Evolutionary conservation across 2,113 vertebrate species (phyloP).

Genomic region (Tupaia tana): DNA sequence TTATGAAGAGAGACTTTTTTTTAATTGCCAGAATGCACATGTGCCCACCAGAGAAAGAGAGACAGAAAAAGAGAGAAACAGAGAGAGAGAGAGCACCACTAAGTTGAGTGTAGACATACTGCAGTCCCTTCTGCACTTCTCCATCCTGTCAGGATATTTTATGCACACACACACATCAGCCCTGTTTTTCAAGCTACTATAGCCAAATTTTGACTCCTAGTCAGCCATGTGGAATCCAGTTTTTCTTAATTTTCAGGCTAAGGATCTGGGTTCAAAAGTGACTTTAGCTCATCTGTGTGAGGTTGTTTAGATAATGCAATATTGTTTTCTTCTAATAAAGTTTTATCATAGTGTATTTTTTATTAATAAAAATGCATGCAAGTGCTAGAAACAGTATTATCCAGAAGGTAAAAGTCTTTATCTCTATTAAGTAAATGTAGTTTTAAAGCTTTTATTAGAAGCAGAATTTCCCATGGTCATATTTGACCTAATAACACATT

Average conservation of each 20-base stretch:
- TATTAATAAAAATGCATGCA: conserved; percentile 53
- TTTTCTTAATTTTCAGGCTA: too few species aligned
- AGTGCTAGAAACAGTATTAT: neutral
- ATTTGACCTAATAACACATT: conserved; percentile 64
- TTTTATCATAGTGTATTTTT: conserved; percentile 34
- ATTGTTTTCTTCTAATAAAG: conserved; percentile 6
- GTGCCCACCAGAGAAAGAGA: too few species aligned
- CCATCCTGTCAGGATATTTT: too few species aligned
- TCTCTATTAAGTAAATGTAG: conserved; percentile 62
- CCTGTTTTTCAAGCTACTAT: too few species aligned
- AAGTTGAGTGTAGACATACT: too few species aligned
- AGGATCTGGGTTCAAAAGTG: neutral
- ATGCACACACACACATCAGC: too few species aligned
- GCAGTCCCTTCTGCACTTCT: too few species aligned
- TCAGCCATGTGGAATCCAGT: too few species aligned
- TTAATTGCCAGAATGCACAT: too few species aligned
- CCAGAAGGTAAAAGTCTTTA: conserved; percentile 31
- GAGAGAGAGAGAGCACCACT: too few species aligned
- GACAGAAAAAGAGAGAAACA: too few species aligned
- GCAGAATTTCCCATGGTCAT: conserved; percentile 29
- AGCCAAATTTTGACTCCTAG: too few species aligned
- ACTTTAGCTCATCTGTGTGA: conserved; percentile 46
- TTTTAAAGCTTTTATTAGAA: conserved; percentile 62
- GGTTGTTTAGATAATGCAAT: conserved; percentile 35
- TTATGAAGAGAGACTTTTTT: neutral